phyloP scores from a whole-genome alignment of 2,888 invertebrate species.

The Cheilosia pagana region DNA sequence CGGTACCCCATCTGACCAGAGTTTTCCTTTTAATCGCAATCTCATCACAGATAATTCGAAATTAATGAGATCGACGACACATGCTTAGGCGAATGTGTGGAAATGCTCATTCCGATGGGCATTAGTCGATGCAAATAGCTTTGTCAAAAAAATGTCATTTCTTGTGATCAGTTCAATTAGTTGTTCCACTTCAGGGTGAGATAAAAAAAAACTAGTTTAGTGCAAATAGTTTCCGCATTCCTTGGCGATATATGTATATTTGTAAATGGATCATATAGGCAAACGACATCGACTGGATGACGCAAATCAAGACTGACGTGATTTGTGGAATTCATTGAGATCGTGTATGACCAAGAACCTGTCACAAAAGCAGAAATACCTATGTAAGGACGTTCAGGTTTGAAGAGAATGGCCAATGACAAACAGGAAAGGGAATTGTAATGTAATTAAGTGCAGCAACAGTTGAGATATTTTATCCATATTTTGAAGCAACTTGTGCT shows the following conservation, averaged over 20 bases:
- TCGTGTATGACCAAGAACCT: conserved; percentile 14
- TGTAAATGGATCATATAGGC: conserved; percentile 23
- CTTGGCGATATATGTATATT: neutral
- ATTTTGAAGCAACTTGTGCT: too few species aligned
- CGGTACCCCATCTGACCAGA: conserved; percentile 3
- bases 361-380: neutral
- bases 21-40: conserved; percentile 14
- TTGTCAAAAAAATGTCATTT: conserved; percentile 31
- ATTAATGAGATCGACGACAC: conserved; percentile 46
- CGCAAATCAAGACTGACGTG: conserved; percentile 4
- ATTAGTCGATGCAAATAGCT: neutral
- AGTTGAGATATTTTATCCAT: too few species aligned
- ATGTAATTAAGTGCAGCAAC: too few species aligned
- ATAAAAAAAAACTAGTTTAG: conserved; percentile 25
- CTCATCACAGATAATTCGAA: conserved; percentile 52
- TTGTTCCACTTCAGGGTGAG: neutral
- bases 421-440: neutral
- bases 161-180: conserved; percentile 16
- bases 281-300: neutral
- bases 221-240: conserved; percentile 37
- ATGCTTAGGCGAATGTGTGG: conserved; percentile 33
- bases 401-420: neutral
- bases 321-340: neutral
- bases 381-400: neutral
- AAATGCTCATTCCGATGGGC: conserved; percentile 11